Conservation (phyloP, 2,113 vertebrate species). For the Catharus fuscescens region DNA sequence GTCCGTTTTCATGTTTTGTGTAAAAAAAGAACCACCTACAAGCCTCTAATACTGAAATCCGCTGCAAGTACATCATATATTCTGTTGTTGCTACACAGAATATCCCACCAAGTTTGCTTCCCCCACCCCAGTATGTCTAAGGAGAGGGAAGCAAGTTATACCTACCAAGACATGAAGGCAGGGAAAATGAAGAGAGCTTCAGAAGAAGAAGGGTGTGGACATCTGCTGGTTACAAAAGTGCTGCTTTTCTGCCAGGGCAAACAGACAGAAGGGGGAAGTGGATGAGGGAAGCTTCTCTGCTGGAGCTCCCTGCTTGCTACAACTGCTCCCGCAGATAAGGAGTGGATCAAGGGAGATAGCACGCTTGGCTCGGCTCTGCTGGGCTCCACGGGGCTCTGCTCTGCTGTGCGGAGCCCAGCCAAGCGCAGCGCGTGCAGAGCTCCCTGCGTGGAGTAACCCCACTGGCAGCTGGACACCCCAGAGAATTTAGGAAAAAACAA, state of each 20-base stretch:
- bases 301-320: background rate
- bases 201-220: background rate
- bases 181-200: background rate
- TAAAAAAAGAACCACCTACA: background rate
- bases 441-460: background rate
- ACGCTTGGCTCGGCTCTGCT: background rate
- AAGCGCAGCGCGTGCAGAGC: background rate
- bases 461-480: background rate
- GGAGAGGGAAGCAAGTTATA: background rate
- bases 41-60: background rate
- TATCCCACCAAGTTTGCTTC: background rate
- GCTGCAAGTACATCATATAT: background rate
- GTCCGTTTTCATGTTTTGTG: background rate
- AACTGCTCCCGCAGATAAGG: slow-evolving; percentile 28
- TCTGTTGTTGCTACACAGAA: background rate
- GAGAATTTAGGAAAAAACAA: background rate
- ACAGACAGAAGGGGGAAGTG: slow-evolving; percentile 44
- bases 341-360: slow-evolving; percentile 7
- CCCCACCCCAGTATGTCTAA: background rate
- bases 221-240: background rate
- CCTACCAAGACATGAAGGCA: background rate
- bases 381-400: background rate
- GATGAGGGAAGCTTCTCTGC: slow-evolving; percentile 19
- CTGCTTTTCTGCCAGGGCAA: slow-evolving; percentile 41
- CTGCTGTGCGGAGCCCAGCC: background rate